phyloP scores from a whole-genome alignment of 2,113 vertebrate genomes.

The Corythornis cristatus region DNA sequence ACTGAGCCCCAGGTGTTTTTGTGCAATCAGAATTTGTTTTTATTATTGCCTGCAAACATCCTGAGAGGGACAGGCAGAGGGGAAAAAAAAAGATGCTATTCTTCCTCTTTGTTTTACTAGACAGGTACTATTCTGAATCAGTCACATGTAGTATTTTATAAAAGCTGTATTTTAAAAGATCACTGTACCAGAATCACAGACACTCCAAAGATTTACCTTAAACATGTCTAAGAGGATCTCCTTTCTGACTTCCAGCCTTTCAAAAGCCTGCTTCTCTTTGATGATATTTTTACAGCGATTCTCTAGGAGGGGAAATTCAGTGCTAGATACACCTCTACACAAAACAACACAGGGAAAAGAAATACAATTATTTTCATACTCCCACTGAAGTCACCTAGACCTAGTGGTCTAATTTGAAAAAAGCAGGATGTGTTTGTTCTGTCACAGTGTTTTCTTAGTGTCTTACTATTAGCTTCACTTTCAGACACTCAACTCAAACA shows the following conservation, averaged over 20 bases:
- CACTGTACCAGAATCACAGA: background rate
- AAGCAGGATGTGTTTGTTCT: background rate
- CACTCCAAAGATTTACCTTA: slow-evolving; percentile 68
- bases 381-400: background rate
- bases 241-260: slow-evolving; percentile 81
- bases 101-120: background rate
- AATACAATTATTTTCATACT: background rate
- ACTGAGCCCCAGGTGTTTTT: background rate
- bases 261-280: slow-evolving; percentile 80
- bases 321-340: slow-evolving; percentile 77
- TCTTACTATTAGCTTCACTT: background rate
- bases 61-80: background rate
- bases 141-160: background rate
- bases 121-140: background rate
- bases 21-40: background rate
- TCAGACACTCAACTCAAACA: background rate
- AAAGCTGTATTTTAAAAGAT: background rate
- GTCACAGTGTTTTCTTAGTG: background rate
- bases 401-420: background rate
- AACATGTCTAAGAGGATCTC: slow-evolving; percentile 81
- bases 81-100: background rate
- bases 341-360: background rate
- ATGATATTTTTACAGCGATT: slow-evolving; percentile 74
- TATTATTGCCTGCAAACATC: background rate
- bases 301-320: slow-evolving; percentile 75